phyloP scores from a whole-genome alignment of 37 sponge, comb jelly and placozoan genomes.

The Oopsacas minuta region DNA sequence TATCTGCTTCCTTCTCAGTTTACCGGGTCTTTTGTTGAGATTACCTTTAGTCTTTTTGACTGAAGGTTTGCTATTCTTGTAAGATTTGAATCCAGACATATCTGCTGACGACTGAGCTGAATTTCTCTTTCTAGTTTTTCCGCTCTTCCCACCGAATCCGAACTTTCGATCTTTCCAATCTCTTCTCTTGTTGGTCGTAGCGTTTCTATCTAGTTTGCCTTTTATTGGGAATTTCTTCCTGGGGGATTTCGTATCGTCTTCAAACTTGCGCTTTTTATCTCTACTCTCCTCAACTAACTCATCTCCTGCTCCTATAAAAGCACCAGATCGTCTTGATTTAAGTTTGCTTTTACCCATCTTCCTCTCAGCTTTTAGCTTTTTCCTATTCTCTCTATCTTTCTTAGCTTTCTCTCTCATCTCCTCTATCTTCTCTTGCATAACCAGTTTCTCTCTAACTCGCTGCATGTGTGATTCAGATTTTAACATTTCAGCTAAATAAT shows the following conservation, averaged over 20 bases:
- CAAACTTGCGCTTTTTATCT: background rate
- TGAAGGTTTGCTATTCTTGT: background rate
- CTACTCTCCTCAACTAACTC: background rate
- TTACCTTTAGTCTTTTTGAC: background rate
- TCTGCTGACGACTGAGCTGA: constrained; percentile 68
- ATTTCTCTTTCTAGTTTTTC: constrained; percentile 49
- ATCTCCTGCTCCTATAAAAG: background rate
- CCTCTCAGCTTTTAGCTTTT: constrained; percentile 48
- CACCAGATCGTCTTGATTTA: background rate
- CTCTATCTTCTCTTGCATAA: constrained; percentile 56
- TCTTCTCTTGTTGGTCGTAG: background rate
- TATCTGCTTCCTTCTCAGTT: background rate
- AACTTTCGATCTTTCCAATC: constrained; percentile 49
- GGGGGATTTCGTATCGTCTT: background rate
- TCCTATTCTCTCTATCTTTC: constrained; percentile 76
- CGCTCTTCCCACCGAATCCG: constrained; percentile 69
- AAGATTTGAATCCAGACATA: constrained; percentile 52
- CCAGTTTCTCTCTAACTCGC: constrained; percentile 53
- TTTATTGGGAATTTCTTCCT: background rate
- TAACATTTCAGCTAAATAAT: constrained; percentile 98
- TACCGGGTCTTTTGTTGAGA: background rate
- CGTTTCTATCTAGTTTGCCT: background rate
- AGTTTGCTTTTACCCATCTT: constrained; percentile 25
- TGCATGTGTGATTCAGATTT: constrained; percentile 96
- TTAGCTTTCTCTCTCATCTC: constrained; percentile 68